Evolutionary conservation across 2,113 vertebrate genomes (phyloP).

Genomic region (Oreocharis arfaki): DNA sequence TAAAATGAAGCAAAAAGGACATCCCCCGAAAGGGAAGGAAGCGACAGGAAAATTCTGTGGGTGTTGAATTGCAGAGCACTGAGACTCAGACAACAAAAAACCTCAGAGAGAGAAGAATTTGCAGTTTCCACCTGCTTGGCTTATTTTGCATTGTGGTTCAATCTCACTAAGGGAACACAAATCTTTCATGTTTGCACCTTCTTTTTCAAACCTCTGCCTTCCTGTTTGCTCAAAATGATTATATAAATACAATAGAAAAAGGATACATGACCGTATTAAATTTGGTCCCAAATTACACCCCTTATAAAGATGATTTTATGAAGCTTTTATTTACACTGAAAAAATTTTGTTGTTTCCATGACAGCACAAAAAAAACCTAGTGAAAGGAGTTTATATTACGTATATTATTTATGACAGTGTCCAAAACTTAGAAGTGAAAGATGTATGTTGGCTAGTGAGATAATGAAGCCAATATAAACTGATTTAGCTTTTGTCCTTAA

Average conservation of each 20-base stretch:
- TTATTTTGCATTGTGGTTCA: not conserved
- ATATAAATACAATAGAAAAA: not conserved
- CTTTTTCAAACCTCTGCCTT: not conserved
- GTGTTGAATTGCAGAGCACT: not conserved
- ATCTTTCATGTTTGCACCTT: not conserved
- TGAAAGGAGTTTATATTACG: not conserved
- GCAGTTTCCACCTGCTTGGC: not conserved
- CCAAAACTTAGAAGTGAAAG: not conserved
- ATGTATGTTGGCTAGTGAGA: not conserved
- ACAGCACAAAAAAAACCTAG: not conserved
- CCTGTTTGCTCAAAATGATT: not conserved
- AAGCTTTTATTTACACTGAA: not conserved
- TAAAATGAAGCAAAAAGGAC: constrained; percentile 1
- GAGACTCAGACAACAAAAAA: not conserved
- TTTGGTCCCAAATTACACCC: not conserved
- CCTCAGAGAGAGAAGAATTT: not conserved
- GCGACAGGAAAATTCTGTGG: not conserved
- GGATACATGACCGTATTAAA: not conserved
- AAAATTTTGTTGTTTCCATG: not conserved
- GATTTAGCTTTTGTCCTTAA: not conserved
- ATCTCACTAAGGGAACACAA: not conserved
- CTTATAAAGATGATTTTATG: not conserved
- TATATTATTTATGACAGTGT: not conserved
- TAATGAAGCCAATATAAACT: not conserved
- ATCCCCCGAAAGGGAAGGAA: not conserved